Conservation (phyloP, 2,888 invertebrate genomes). For the Caenorhabditis auriculariae region DNA sequence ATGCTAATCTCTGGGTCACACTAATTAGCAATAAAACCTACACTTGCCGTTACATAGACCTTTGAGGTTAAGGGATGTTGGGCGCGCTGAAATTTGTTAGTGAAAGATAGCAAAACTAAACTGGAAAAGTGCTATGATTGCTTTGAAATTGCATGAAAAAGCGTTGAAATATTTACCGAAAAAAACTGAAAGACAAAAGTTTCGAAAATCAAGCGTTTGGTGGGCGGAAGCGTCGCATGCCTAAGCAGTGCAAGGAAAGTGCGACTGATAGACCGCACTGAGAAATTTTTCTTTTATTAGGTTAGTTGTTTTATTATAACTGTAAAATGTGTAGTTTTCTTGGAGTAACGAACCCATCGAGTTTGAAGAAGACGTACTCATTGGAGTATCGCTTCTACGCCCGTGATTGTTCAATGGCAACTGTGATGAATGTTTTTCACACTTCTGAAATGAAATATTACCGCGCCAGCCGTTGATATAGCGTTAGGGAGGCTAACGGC, state of each 20-base stretch:
- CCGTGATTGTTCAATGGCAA: constrained; percentile 1
- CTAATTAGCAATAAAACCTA: constrained; percentile 41
- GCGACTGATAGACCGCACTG: not conserved
- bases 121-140: too few species aligned
- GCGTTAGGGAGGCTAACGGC: constrained; percentile 60
- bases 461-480: constrained; percentile 32
- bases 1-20: constrained; percentile 17
- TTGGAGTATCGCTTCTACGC: constrained; percentile 29
- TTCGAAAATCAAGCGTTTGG: constrained; percentile 6
- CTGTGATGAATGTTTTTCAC: not conserved
- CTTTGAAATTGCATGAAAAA: not conserved
- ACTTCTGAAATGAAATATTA: constrained; percentile 7
- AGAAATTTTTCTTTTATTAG: too few species aligned
- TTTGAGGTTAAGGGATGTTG: constrained; percentile 95
- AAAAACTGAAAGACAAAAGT: constrained; percentile 2
- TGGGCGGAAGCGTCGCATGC: constrained; percentile 8
- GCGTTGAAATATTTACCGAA: not conserved
- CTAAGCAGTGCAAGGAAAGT: constrained; percentile 3
- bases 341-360: constrained; percentile 44
- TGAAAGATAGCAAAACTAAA: too few species aligned
- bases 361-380: constrained; percentile 38
- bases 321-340: too few species aligned
- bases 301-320: too few species aligned
- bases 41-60: constrained; percentile 52
- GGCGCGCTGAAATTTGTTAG: constrained; percentile 78